These are phyloP conservation scores for Gari tellinella DNA, from an alignment of 2,888 invertebrate genomes.

Conservation along the genomic window DNA sequence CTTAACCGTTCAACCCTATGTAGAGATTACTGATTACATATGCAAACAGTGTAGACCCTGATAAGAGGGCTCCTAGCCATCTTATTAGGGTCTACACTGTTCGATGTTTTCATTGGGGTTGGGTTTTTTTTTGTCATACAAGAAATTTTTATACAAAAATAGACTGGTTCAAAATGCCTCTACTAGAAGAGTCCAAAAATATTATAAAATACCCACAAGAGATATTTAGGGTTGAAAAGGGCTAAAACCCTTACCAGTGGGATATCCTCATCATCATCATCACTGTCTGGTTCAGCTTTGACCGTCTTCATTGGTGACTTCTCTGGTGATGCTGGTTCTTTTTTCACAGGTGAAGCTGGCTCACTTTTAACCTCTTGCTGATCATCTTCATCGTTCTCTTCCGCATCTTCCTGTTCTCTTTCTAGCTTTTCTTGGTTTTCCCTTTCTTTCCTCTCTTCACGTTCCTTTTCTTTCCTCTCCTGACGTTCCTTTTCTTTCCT, in stretches of 20 bases:
- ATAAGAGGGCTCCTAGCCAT: no score
- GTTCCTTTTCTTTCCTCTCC: conserved; percentile 53
- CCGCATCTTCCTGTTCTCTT: conserved; percentile 34
- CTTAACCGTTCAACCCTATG: no score
- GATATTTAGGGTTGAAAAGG: no score
- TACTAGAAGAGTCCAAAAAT: no score
- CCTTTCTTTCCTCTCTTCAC: conserved; percentile 47
- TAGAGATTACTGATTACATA: no score
- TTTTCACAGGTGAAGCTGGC: conserved; percentile 37
- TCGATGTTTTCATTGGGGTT: no score
- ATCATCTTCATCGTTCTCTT: conserved; percentile 16
- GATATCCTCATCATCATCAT: conserved; percentile 67
- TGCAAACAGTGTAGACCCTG: no score
- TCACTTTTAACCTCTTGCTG: conserved; percentile 49
- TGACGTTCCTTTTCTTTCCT: conserved; percentile 57
- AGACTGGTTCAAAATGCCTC: no score
- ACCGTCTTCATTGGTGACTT: conserved; percentile 40
- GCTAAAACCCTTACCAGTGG: conserved; percentile 59
- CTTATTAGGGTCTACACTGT: no score
- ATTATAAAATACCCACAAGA: no score
- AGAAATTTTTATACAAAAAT: no score
- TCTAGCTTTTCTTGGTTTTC: conserved; percentile 26
- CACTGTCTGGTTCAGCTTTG: conserved; percentile 65
- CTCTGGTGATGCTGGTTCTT: conserved; percentile 1
- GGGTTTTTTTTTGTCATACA: no score